Base-by-base conservation (phyloP, 1,140 invertebrate genomes). In the Andricus grossulariae region DNA sequence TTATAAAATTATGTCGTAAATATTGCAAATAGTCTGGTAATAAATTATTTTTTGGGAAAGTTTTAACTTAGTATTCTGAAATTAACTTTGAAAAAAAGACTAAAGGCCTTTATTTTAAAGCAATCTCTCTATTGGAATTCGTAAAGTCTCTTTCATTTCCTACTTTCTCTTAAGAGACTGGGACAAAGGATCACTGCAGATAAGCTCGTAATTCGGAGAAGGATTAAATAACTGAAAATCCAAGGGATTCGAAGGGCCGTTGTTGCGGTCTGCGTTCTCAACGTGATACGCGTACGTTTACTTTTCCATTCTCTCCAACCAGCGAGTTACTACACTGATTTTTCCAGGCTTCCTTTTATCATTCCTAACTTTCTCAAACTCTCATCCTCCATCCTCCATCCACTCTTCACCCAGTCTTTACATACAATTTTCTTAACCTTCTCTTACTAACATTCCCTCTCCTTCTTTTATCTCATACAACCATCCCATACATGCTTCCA, bases 191-290 rank as follows among this genome's bases (percentile, higher is more conserved):
- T 66, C 60, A n/a, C 15, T 66, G 60, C 3, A 66, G 25, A 66
- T 39, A 66, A 66, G 25, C 60, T 66, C 60, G 32, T 66, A 66
- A 66, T 66, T 66, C 60, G 45, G 60, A 39, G 60, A 32, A 16
- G 60, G 60, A 66, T 66, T 66, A 66, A 66, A 66, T 66, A 66
- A 66, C 60, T 66, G 60, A 66, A 66, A 66, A 66, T 66, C 60
- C 21, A 66, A 66, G 60, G 60, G 60, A 39, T 66, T 66, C 60
- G 18, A 55, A 55, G 21, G 54, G 21, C 18, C 54, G 19, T 55
- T 19, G 12, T 21, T 55, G 54, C 54, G 54, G 54, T 55, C 4
- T 0, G 4, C 10, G 39, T 45, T 55, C 19, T 21, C 19, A 21
- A 25, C 21, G 21, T 66, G 57, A 66, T 66, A 32, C 57, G 60